Evolutionary conservation across 2,888 invertebrate species (phyloP).

Genomic region (Lochmaea capreae): DNA sequence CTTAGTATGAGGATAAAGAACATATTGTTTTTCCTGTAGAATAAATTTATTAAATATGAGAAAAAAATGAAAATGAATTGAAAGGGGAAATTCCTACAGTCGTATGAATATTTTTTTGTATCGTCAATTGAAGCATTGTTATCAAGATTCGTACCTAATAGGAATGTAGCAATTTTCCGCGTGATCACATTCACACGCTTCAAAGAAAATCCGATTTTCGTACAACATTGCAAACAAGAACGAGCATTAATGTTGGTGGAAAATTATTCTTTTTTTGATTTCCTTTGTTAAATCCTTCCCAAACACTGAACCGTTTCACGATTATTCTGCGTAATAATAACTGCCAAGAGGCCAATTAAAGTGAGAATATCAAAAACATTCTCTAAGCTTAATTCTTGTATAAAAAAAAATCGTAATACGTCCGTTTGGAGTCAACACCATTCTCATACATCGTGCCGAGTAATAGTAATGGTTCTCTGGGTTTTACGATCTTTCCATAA

Average conservation of each 20-base stretch:
- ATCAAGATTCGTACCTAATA: background rate
- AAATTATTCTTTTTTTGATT: constrained; percentile 16
- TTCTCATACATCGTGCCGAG: no score
- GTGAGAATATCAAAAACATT: background rate
- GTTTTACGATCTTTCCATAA: no score
- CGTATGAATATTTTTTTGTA: background rate
- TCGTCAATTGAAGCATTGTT: background rate
- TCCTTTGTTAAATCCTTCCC: constrained; percentile 6
- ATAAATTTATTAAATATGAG: no score
- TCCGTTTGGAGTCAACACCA: background rate
- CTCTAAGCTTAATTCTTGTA: background rate
- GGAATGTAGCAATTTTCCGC: background rate
- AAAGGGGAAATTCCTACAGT: no score
- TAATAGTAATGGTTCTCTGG: no score
- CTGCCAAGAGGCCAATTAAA: background rate
- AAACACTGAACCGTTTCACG: constrained; percentile 5
- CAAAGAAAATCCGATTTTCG: constrained; percentile 3
- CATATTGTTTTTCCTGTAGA: no score
- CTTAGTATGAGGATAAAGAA: no score
- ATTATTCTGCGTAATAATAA: background rate
- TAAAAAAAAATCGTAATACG: background rate
- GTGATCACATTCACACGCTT: constrained; percentile 4
- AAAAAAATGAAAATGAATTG: no score
- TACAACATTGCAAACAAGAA: background rate
- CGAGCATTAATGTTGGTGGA: background rate